phyloP scores from a whole-genome alignment of 1,140 invertebrate genomes.

The Neodiprion lecontei region DNA sequence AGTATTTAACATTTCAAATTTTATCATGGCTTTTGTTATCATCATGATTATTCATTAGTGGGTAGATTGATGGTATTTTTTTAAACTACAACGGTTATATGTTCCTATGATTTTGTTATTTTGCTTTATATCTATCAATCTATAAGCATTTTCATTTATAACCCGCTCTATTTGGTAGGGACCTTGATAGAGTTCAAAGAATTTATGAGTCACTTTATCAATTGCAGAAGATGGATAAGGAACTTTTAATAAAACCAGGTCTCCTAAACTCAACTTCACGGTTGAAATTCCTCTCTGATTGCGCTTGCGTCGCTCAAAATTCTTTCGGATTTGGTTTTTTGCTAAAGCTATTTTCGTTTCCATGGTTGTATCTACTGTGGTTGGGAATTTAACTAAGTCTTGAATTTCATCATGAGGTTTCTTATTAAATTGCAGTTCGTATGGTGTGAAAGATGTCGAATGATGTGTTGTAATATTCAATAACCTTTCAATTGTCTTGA shows the following conservation, averaged over 20 bases:
- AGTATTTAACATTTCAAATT: too few relatives aligned
- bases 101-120: background rate
- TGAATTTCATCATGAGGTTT: background rate
- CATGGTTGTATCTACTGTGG: background rate
- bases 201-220: background rate
- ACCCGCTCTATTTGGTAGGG: background rate
- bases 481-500: conserved; percentile 13
- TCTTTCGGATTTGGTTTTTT: background rate
- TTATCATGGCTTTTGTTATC: too few relatives aligned
- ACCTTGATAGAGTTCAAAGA: background rate
- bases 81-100: conserved; percentile 2
- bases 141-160: background rate
- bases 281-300: background rate
- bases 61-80: background rate
- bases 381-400: background rate
- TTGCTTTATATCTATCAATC: background rate
- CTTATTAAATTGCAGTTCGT: conserved; percentile 30
- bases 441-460: conserved; percentile 27
- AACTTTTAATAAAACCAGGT: background rate
- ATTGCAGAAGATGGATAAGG: background rate
- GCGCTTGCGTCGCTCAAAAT: background rate
- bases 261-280: background rate
- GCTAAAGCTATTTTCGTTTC: background rate
- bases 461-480: conserved; percentile 26
- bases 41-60: too few relatives aligned